These are phyloP conservation scores for Colistium nudipinnis DNA, from an alignment of 2,113 vertebrate genomes.

Conservation along the genomic window DNA sequence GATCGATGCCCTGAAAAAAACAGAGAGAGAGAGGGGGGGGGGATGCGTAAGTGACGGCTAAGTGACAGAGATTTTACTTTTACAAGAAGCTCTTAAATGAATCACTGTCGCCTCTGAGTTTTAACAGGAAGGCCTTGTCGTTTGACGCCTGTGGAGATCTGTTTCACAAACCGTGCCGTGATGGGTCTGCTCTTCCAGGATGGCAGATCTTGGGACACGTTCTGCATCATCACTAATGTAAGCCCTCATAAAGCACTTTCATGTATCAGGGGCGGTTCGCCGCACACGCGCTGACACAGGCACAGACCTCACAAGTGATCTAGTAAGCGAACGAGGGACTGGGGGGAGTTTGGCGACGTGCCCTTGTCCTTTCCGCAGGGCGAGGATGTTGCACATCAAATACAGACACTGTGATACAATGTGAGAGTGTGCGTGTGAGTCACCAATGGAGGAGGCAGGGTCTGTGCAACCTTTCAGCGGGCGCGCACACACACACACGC, in stretches of 20 bases:
- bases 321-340: conserved; percentile 28
- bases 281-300: conserved; percentile 17
- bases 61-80: conserved; percentile 1
- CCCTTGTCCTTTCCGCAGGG: conserved; percentile 36
- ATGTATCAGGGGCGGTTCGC: conserved; percentile 48
- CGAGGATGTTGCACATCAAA: conserved; percentile 20
- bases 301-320: conserved; percentile 11
- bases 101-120: neutral
- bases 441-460: conserved; percentile 4
- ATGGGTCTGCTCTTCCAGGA: neutral
- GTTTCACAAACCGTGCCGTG: conserved; percentile 32
- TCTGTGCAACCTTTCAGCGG: too few relatives aligned
- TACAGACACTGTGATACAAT: conserved; percentile 6
- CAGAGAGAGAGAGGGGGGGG: neutral
- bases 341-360: conserved; percentile 30
- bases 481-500: neutral
- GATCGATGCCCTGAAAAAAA: conserved; percentile 82
- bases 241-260: conserved; percentile 66
- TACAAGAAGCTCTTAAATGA: conserved; percentile 18
- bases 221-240: conserved; percentile 73
- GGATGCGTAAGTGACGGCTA: neutral
- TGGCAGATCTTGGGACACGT: neutral
- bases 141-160: conserved; percentile 20
- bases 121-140: conserved; percentile 12
- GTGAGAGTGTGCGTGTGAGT: conserved; percentile 23